These are phyloP conservation scores for Tetranychus truncatus DNA, from an alignment of 2,888 invertebrate species.

Conservation along the genomic window DNA sequence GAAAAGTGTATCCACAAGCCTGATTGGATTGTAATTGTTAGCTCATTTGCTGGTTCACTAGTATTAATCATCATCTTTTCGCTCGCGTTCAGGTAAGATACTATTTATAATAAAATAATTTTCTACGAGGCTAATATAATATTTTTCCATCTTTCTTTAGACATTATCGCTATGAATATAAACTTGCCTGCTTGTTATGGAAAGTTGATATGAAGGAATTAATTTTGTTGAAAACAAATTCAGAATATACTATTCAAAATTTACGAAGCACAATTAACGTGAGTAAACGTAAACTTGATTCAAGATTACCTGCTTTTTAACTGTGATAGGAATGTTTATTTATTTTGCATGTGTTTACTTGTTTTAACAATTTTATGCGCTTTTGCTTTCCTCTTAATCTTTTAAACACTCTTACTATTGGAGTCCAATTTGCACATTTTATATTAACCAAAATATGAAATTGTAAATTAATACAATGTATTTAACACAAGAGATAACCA, in stretches of 20 bases:
- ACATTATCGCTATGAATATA: constrained; percentile 38
- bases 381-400: background rate
- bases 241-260: constrained; percentile 23
- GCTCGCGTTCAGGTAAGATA: constrained; percentile 45
- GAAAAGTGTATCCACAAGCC: constrained; percentile 47
- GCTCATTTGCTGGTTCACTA: constrained; percentile 45
- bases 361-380: background rate
- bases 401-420: background rate
- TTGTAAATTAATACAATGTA: no score
- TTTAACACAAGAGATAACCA: no score
- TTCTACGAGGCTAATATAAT: background rate
- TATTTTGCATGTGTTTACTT: no score
- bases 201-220: constrained; percentile 41
- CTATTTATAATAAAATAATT: background rate
- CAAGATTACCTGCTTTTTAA: background rate
- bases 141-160: constrained; percentile 13
- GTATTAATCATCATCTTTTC: constrained; percentile 47
- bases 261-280: constrained; percentile 23
- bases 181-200: constrained; percentile 38
- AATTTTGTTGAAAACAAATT: constrained; percentile 32
- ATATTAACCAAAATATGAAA: no score
- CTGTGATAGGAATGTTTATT: background rate
- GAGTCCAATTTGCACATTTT: no score
- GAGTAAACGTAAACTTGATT: background rate
- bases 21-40: constrained; percentile 38